Percentiles rank a stretch among this genome's conserved stretches.
Evolutionary conservation across 2,113 vertebrate genomes (phyloP).

Genomic region (Catharus fuscescens): DNA sequence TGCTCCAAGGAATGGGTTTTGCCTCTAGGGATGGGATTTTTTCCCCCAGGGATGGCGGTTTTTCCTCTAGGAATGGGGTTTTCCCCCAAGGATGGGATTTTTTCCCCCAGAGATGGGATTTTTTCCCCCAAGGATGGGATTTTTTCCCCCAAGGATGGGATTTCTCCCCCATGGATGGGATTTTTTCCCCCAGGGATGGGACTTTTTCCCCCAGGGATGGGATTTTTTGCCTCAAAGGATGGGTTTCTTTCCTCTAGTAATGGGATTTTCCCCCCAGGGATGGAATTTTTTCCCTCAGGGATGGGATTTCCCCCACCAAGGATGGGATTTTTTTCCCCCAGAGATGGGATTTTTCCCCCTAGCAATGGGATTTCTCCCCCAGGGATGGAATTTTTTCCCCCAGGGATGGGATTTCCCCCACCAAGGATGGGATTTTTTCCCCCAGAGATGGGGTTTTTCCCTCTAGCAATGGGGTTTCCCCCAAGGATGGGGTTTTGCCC

Average conservation of each 20-base stretch:
- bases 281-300: background rate
- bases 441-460: background rate
- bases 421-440: no score
- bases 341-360: no score
- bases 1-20: background rate
- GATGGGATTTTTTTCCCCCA: background rate
- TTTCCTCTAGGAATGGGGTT: no score
- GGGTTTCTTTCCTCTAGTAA: accelerated
- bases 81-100: no score
- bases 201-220: no score
- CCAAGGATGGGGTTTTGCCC: background rate
- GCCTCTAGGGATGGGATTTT: no score
- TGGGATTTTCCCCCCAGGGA: background rate
- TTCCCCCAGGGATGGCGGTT: no score
- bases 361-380: accelerated
- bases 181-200: accelerated
- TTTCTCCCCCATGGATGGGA: accelerated
- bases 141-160: background rate
- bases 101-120: no score
- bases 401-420: no score
- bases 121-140: background rate
- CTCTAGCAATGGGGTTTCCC: no score
- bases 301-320: background rate
- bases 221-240: no score
- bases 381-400: no score